Base-by-base conservation (phyloP, 2,113 vertebrate species). In the Orthonyx spaldingii region DNA sequence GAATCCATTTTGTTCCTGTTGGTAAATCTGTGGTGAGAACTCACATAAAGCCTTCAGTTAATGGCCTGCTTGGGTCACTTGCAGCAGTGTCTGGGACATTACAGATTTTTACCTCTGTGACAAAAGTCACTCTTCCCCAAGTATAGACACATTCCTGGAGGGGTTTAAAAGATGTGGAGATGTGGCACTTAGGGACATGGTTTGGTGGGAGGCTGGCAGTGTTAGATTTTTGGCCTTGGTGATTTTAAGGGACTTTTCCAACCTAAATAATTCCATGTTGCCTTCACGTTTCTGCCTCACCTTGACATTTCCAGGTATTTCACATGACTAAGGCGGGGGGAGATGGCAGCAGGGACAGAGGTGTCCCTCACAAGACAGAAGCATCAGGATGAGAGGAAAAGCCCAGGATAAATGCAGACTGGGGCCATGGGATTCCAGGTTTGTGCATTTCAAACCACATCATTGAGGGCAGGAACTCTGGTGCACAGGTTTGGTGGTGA, bases 341-440 rank as follows among this genome's bases (percentile, higher is more conserved):
- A 63, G 52, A 41, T 61, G 41, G 27, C 60, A 26, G 19, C 6
- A 32, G 61, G 60, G 50, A 53, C 59, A 59, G 69, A 50, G 53
- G 30, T 5, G 4, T 37, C 52, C 21, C 65, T 64, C 57, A 49
- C 24, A 37, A 33, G 53, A 64, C 22, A 24, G 16, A 23, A 76
- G 28, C 7, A 2, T 13, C n/a, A 60, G 81, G 66, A 7, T 16
- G n/a, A 63, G 52, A 21, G 71, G 32, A 53, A 60, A 71, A 28
- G 39, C 22, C 26, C 37, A 23, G 59, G 37, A 15, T 47, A 63
- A 66, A 50, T 10, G 19, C 65, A 44, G n/a, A 3, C 0, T 47
- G 50, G 32, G 39, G 35, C 39, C 0, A 0, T 24, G 50, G 17
- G 8, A 16, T 22, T 77, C 59, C 3, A 28, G 35, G n/a, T 27